Conservation (phyloP, 2,797 vertebrate species). For the Erpetoichthys calabaricus region DNA sequence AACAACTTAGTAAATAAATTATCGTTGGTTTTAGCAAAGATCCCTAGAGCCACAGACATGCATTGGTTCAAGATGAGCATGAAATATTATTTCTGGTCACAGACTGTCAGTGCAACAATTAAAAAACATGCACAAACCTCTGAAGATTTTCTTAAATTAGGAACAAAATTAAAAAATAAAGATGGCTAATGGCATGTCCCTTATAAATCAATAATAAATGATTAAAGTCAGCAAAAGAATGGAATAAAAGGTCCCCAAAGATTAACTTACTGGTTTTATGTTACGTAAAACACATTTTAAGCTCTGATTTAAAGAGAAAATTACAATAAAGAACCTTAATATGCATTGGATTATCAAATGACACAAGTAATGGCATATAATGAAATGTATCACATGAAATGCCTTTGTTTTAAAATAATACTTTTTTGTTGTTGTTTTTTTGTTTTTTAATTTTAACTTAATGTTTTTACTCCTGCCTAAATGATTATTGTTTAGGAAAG, state of each 20-base stretch:
- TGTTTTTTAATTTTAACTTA: no score
- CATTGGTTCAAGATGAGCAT: not conserved
- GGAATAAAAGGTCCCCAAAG: constrained; percentile 3
- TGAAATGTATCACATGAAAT: no score
- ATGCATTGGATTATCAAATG: no score
- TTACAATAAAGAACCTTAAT: no score
- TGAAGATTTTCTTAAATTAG: not conserved
- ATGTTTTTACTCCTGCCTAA: no score
- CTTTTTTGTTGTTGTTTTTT: no score
- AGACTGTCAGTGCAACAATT: constrained; percentile 7
- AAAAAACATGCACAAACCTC: constrained; percentile 4
- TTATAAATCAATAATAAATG: constrained; percentile 7
- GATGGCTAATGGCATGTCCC: constrained; percentile 5
- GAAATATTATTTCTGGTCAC: constrained; percentile 5
- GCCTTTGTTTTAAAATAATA: no score
- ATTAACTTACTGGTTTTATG: constrained; percentile 9
- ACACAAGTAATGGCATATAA: no score
- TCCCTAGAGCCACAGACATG: constrained; percentile 1
- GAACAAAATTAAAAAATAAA: constrained; percentile 8
- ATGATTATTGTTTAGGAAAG: no score
- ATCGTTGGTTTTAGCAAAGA: constrained; percentile 8
- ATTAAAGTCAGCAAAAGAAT: constrained; percentile 3
- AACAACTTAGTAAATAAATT: constrained; percentile 4
- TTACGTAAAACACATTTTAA: constrained; percentile 7
- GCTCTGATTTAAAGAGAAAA: no score